These are phyloP conservation scores for Cecropterus lyciades DNA, from an alignment of 1,140 invertebrate genomes.

Conservation along the genomic window DNA sequence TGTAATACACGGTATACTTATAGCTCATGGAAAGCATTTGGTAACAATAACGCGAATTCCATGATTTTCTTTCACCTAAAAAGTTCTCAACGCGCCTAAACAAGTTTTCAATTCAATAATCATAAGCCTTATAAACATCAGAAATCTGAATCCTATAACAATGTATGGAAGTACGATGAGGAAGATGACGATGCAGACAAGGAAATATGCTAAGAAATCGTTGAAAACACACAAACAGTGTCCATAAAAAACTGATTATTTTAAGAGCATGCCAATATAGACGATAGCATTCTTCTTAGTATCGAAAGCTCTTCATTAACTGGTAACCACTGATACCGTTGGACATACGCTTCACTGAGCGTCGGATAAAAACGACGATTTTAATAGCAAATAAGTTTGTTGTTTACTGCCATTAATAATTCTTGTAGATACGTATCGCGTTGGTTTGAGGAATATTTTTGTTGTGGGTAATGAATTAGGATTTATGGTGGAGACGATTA, in stretches of 20 bases:
- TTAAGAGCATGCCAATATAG: constrained; percentile 13
- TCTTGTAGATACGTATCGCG: constrained; percentile 33
- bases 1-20: too few species aligned
- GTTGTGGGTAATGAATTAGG: constrained; percentile 15
- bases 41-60: too few species aligned
- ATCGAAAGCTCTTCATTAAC: constrained; percentile 8
- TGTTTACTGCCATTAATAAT: constrained; percentile 30
- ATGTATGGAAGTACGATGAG: too few species aligned
- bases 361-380: constrained; percentile 24
- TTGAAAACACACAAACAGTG: not conserved
- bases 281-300: constrained; percentile 8
- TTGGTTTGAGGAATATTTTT: constrained; percentile 24
- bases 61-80: too few species aligned
- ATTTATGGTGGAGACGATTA: constrained; percentile 18
- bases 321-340: constrained; percentile 26
- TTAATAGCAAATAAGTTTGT: constrained; percentile 35
- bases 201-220: constrained; percentile 2
- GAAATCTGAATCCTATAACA: too few species aligned
- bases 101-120: too few species aligned
- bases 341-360: constrained; percentile 19
- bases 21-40: too few species aligned
- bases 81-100: too few species aligned
- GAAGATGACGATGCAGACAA: too few species aligned
- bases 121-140: too few species aligned
- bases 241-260: constrained; percentile 22